Conservation (phyloP, 2,113 vertebrate species). For the Neolamprologus kungweensis region DNA sequence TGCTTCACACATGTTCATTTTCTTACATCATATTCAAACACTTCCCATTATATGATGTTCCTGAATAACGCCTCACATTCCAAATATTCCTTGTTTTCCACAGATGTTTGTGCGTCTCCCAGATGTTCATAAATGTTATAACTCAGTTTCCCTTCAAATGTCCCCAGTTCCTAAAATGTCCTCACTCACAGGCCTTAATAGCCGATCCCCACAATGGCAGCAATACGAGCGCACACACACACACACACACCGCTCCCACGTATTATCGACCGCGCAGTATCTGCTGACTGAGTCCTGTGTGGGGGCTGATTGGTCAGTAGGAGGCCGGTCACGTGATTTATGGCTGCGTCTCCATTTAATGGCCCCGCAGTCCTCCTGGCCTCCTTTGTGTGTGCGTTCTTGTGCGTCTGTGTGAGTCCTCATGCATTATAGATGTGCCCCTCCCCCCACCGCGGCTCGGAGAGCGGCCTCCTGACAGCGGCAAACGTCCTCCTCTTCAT, state of each 20-base stretch:
- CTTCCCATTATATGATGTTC: not conserved
- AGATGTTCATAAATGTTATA: not conserved
- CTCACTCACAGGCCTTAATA: not conserved
- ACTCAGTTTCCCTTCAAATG: not conserved
- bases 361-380: not conserved
- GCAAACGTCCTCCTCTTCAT: not conserved
- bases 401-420: not conserved
- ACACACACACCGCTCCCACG: not conserved
- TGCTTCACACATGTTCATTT: not conserved
- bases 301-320: conserved; percentile 12
- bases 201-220: not conserved
- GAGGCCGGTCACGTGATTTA: conserved; percentile 38
- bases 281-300: not conserved
- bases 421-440: conserved; percentile 40
- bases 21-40: not conserved
- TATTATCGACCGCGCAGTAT: not conserved
- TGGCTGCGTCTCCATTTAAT: conserved; percentile 22
- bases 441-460: conserved; percentile 2
- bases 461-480: not conserved
- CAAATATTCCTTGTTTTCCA: not conserved
- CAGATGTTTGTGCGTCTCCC: not conserved
- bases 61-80: not conserved
- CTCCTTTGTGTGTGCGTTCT: not conserved
- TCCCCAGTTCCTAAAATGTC: not conserved
- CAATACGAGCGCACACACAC: not conserved